Conservation (phyloP, 2,797 vertebrate genomes). For the Podargus strigoides region DNA sequence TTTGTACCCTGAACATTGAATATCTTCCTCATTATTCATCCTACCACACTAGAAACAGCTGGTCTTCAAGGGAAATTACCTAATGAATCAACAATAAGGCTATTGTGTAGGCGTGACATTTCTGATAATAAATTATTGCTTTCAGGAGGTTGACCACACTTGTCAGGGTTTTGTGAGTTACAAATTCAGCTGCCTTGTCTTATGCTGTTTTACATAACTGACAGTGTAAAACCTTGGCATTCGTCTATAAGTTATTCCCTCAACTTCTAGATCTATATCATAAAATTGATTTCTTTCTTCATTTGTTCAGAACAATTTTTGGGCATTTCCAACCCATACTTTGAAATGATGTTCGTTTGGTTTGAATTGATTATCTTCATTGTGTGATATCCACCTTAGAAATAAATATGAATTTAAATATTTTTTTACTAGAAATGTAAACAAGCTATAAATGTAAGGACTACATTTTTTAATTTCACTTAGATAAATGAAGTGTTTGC, state of each 20-base stretch:
- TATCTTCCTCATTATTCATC: constrained; percentile 83
- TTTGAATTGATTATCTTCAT: not conserved
- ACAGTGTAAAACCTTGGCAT: constrained; percentile 30
- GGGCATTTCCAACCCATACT: not conserved
- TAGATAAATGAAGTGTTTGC: not conserved
- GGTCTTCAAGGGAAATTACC: constrained; percentile 87
- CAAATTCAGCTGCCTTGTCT: constrained; percentile 68
- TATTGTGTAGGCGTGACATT: constrained; percentile 75
- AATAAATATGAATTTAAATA: not conserved
- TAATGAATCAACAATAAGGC: constrained; percentile 81
- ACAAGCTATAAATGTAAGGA: not conserved
- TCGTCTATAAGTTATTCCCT: constrained; percentile 7
- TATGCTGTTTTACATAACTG: constrained; percentile 55
- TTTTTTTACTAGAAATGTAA: not conserved
- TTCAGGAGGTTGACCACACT: constrained; percentile 60
- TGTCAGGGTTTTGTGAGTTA: constrained; percentile 61
- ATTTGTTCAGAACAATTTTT: not conserved
- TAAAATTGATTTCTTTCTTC: not conserved
- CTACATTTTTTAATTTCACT: not conserved
- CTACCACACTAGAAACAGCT: constrained; percentile 87
- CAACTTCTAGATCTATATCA: not conserved
- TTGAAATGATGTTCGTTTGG: not conserved
- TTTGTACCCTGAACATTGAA: constrained; percentile 59
- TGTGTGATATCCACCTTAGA: not conserved
- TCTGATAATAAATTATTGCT: constrained; percentile 68